Percentiles rank a stretch among this genome's conserved stretches.
Evolutionary conservation across 2,113 vertebrate genomes (phyloP).

Genomic region (Motacilla tschutschensis): DNA sequence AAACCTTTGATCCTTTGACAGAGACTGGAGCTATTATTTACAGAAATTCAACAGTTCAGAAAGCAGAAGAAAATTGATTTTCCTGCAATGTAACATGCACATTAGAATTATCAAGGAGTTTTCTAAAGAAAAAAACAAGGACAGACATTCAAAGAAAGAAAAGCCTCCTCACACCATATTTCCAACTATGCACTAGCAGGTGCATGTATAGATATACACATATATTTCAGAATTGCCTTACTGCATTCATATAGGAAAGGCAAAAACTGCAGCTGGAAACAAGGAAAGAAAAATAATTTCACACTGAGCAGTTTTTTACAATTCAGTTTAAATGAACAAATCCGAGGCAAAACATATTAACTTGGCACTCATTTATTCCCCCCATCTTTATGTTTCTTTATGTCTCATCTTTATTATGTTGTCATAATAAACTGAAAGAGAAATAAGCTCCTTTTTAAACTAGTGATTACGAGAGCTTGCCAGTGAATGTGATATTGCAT

Average conservation of each 20-base stretch:
- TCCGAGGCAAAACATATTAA: neutral
- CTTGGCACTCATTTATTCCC: too few species aligned
- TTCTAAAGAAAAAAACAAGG: neutral
- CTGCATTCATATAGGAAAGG: neutral
- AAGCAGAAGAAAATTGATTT: neutral
- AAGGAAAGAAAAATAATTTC: neutral
- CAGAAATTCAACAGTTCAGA: constrained; percentile 3
- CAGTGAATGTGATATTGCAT: neutral
- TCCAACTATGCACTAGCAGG: neutral
- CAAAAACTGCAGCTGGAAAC: neutral
- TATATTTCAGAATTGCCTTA: neutral
- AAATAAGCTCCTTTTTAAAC: neutral
- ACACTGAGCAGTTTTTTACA: neutral
- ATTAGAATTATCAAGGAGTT: neutral
- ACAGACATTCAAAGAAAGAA: neutral
- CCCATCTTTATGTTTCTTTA: neutral
- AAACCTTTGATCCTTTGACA: constrained; percentile 17
- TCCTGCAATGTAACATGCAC: neutral
- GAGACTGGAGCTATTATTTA: constrained; percentile 35
- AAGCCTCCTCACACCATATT: neutral
- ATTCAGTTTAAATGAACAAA: neutral
- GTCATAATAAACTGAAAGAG: neutral
- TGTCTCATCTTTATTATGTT: neutral
- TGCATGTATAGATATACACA: neutral
- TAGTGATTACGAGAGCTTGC: neutral